These are phyloP conservation scores for Disparrhopalites patrizii DNA, from an alignment of 2,888 invertebrate genomes.

Conservation along the genomic window DNA sequence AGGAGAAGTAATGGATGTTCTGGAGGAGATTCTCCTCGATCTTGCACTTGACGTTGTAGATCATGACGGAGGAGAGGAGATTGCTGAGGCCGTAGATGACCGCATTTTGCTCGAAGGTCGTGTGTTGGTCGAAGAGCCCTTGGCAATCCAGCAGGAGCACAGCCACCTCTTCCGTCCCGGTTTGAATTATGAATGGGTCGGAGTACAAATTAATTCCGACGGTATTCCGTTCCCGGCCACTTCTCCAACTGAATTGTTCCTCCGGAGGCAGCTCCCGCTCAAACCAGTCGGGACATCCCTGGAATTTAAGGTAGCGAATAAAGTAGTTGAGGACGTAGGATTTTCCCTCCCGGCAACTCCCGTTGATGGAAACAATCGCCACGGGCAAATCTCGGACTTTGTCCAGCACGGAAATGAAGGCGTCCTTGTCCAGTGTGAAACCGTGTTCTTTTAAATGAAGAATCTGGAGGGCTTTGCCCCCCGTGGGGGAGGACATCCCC, in stretches of 20 bases:
- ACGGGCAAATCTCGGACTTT: not conserved
- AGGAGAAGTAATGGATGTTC: not conserved
- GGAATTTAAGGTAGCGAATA: not conserved
- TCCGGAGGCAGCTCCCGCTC: not conserved
- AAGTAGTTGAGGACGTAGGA: constrained; percentile 7
- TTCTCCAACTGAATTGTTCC: not conserved
- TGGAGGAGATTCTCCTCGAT: not conserved
- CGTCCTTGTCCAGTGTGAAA: too few species aligned
- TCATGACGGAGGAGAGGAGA: not conserved
- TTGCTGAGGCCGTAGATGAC: not conserved
- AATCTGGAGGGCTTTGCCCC: too few species aligned
- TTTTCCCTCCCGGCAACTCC: not conserved
- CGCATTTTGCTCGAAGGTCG: not conserved
- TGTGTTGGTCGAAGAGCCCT: constrained; percentile 3
- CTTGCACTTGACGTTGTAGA: constrained; percentile 3
- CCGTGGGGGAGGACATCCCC: too few species aligned
- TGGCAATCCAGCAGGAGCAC: constrained; percentile 5
- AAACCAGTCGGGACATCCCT: not conserved
- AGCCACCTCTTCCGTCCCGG: not conserved
- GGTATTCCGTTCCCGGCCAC: not conserved
- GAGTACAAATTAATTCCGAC: not conserved
- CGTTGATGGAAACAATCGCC: not conserved
- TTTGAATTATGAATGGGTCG: not conserved
- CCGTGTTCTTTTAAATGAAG: too few species aligned
- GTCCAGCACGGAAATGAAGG: not conserved